Evolutionary conservation across 2,888 invertebrate genomes (phyloP).

Genomic region (Coenonympha arcania): DNA sequence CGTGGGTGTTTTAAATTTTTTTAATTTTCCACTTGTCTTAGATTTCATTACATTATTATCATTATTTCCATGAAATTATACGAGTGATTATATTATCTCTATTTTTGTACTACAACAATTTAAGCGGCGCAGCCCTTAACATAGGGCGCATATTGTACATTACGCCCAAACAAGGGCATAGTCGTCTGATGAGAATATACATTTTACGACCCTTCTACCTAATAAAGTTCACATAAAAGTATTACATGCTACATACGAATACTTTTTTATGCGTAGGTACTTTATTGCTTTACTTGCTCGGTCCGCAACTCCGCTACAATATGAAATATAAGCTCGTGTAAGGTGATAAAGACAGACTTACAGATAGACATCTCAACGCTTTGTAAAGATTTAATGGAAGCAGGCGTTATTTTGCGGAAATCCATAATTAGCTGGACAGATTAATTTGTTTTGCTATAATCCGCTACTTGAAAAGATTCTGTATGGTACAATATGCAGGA

Average conservation of each 20-base stretch:
- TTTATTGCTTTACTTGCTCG: slow-evolving; percentile 37
- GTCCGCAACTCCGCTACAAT: slow-evolving; percentile 16
- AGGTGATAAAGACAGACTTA: no score
- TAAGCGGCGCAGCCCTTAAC: background rate
- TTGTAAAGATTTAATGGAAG: no score
- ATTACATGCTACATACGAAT: slow-evolving; percentile 37
- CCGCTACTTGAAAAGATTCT: no score
- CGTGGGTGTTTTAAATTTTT: no score
- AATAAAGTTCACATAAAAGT: slow-evolving; percentile 58
- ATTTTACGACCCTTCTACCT: slow-evolving; percentile 50
- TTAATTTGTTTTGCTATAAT: no score
- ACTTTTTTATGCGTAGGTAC: slow-evolving; percentile 39
- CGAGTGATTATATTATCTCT: background rate
- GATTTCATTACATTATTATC: no score
- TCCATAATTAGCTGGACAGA: no score
- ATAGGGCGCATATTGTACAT: slow-evolving; percentile 6
- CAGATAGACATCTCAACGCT: no score
- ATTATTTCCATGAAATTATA: background rate
- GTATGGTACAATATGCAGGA: no score
- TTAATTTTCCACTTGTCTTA: no score
- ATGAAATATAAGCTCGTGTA: no score
- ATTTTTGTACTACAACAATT: background rate
- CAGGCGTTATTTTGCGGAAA: no score
- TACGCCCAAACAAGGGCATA: slow-evolving; percentile 27
- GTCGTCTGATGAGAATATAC: slow-evolving; percentile 46